Conservation (phyloP, 2,113 vertebrate species). For the Acrocephalus kingi region DNA sequence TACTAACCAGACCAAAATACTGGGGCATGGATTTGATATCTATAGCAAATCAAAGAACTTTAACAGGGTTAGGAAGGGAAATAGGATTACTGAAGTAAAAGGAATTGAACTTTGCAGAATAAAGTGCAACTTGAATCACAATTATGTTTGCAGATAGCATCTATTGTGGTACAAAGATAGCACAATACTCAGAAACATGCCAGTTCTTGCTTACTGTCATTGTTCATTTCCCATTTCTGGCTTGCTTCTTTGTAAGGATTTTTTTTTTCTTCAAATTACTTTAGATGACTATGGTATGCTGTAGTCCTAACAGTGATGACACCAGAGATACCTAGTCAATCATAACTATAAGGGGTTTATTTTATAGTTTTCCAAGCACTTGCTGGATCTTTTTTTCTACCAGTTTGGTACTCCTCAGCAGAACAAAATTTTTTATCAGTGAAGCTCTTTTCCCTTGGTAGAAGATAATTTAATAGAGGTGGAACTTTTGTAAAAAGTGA, state of each 20-base stretch:
- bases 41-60: not conserved
- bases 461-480: not conserved
- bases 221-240: not conserved
- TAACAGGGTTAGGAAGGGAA: not conserved
- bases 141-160: not conserved
- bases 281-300: not conserved
- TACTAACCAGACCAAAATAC: not conserved
- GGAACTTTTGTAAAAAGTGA: not conserved
- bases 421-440: not conserved
- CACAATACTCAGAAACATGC: not conserved
- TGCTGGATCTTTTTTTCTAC: not conserved
- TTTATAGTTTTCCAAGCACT: not conserved
- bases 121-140: not conserved
- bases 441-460: not conserved
- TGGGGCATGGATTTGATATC: not conserved
- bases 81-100: not conserved
- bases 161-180: not conserved
- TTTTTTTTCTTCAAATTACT: not conserved
- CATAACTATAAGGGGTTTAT: not conserved
- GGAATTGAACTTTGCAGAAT: not conserved
- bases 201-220: not conserved
- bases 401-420: not conserved
- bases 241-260: not conserved
- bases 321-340: not conserved
- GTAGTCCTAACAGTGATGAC: not conserved